Evolutionary conservation across 2,113 vertebrate species (phyloP).

Genomic region (Orientallactaga bullata): DNA sequence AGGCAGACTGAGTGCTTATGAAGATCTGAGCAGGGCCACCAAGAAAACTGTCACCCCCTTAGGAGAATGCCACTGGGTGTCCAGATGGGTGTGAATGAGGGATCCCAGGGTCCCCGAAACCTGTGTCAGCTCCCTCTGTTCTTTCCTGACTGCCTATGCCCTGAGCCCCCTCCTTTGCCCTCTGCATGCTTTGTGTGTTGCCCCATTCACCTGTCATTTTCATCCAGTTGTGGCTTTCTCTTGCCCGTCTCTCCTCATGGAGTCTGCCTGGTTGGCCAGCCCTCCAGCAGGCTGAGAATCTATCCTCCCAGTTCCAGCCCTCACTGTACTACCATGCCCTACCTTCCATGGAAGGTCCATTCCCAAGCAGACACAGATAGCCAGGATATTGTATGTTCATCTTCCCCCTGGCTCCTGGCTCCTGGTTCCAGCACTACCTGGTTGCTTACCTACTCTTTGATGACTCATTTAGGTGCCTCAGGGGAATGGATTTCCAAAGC

Average conservation of each 20-base stretch:
- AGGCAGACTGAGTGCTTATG: neutral
- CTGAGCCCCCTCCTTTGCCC: neutral
- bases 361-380: neutral
- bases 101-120: neutral
- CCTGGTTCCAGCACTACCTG: conserved; percentile 8
- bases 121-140: neutral
- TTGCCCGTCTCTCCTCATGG: neutral
- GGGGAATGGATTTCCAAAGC: conserved; percentile 27
- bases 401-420: neutral
- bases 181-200: neutral
- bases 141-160: neutral
- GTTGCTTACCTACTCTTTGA: neutral
- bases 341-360: neutral
- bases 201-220: neutral
- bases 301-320: neutral
- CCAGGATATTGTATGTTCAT: neutral
- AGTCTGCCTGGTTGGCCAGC: neutral
- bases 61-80: neutral
- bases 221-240: neutral
- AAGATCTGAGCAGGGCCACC: neutral
- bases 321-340: neutral
- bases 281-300: neutral
- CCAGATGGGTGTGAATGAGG: neutral
- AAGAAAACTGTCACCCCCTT: neutral
- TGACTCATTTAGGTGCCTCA: conserved; percentile 36